phyloP scores from a whole-genome alignment of 1,140 invertebrate genomes.

The Phortica variegata region DNA sequence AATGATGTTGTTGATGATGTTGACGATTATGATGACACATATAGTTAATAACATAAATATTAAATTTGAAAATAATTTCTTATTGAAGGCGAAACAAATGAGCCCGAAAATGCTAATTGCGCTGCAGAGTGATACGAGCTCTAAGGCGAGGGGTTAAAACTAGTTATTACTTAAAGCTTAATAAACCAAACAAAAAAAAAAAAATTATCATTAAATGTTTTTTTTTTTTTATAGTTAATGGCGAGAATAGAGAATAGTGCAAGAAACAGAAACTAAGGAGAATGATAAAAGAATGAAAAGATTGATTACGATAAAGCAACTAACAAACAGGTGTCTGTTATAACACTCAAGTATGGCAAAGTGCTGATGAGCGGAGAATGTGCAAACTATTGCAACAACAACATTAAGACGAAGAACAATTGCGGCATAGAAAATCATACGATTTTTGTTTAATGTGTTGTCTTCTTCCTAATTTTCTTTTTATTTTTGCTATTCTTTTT shows the following conservation, averaged over 20 bases:
- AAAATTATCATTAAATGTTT: too few relatives aligned
- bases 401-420: conserved; percentile 13
- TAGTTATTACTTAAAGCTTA: conserved; percentile 3
- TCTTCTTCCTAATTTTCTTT: conserved; percentile 9
- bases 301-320: conserved; percentile 13
- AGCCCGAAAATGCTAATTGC: too few relatives aligned
- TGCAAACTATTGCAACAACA: conserved; percentile 15
- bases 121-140: too few relatives aligned
- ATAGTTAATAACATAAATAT: too few relatives aligned
- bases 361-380: conserved; percentile 28
- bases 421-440: conserved; percentile 42
- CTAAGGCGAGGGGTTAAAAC: too few relatives aligned
- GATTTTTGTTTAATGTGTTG: conserved; percentile 36
- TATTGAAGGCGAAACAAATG: too few relatives aligned
- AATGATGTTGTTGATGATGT: too few relatives aligned
- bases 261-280: conserved; percentile 5
- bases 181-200: too few relatives aligned
- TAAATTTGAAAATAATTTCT: too few relatives aligned
- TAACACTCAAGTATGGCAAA: conserved; percentile 13
- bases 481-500: conserved; percentile 3
- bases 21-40: too few relatives aligned
- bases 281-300: not conserved
- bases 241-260: too few relatives aligned
- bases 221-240: too few relatives aligned
- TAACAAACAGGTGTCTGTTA: conserved; percentile 12